phyloP scores from a whole-genome alignment of 2,113 vertebrate species.

The Eptesicus fuscus region DNA sequence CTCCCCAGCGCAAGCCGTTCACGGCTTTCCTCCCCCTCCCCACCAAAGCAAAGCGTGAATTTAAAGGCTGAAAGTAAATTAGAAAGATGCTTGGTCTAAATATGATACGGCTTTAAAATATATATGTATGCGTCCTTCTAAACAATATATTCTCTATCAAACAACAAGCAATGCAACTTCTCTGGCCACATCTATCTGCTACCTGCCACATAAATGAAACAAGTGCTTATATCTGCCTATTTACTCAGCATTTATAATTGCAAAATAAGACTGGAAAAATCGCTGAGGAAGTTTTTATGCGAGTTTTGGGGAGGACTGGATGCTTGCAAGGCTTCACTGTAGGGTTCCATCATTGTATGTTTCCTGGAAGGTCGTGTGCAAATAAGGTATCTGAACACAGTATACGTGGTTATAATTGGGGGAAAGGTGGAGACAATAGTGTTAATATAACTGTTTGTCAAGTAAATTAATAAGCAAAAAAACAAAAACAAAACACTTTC shows the following conservation, averaged over 20 bases:
- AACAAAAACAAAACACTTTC: neutral
- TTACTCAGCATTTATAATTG: neutral
- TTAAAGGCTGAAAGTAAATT: neutral
- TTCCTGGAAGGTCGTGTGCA: neutral
- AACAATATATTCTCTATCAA: constrained; percentile 12
- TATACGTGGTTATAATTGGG: fast-evolving
- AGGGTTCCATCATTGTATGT: neutral
- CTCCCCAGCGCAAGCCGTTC: neutral
- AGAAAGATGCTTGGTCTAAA: neutral
- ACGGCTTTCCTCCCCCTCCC: neutral
- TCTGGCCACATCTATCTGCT: neutral
- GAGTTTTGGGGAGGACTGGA: neutral
- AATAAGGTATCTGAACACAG: neutral
- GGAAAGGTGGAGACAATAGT: neutral
- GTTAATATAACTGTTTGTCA: neutral
- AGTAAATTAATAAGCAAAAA: neutral
- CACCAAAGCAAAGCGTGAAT: neutral
- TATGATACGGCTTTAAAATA: neutral
- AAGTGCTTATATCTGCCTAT: neutral
- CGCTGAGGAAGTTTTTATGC: neutral
- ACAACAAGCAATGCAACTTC: neutral
- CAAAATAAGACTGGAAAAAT: neutral
- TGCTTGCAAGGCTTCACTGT: neutral
- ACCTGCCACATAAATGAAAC: neutral
- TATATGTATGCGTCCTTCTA: neutral